phyloP scores from a whole-genome alignment of 2,797 vertebrate species.

The Tenualosa thibaudeaui region DNA sequence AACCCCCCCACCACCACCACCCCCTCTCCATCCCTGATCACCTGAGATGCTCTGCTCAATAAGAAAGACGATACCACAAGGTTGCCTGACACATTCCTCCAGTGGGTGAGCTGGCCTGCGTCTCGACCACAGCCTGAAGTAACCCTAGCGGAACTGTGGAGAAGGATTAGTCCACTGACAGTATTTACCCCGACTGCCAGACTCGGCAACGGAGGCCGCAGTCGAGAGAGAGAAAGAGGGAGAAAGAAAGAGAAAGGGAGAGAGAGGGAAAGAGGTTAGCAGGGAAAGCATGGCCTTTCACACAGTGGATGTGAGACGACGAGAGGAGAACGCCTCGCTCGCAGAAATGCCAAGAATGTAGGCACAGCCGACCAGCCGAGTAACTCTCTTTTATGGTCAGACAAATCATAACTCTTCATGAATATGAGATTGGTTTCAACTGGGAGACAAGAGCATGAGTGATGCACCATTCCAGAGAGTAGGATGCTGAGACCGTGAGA shows the following conservation, averaged over 20 bases:
- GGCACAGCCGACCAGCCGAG: constrained; percentile 2
- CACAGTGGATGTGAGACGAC: constrained; percentile 6
- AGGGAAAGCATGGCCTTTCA: constrained; percentile 16
- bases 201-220: not conserved
- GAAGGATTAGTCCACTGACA: constrained; percentile 18
- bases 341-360: constrained; percentile 17
- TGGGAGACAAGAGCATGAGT: not conserved
- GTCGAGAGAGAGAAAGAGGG: not conserved
- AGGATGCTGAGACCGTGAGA: constrained; percentile 13
- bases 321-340: not conserved
- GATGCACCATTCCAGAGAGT: constrained; percentile 1
- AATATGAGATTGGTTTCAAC: constrained; percentile 13
- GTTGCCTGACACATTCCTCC: not conserved
- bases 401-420: constrained; percentile 15
- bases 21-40: not conserved
- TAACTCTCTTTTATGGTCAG: constrained; percentile 22
- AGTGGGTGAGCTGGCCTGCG: constrained; percentile 3
- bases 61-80: not conserved
- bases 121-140: constrained; percentile 12
- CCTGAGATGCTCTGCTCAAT: constrained; percentile 9
- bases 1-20: not conserved
- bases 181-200: constrained; percentile 19
- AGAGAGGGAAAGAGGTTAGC: not conserved
- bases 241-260: not conserved
- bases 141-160: constrained; percentile 4